Evolutionary conservation across 2,797 vertebrate genomes (phyloP).

Genomic region (Hydrophis major): DNA sequence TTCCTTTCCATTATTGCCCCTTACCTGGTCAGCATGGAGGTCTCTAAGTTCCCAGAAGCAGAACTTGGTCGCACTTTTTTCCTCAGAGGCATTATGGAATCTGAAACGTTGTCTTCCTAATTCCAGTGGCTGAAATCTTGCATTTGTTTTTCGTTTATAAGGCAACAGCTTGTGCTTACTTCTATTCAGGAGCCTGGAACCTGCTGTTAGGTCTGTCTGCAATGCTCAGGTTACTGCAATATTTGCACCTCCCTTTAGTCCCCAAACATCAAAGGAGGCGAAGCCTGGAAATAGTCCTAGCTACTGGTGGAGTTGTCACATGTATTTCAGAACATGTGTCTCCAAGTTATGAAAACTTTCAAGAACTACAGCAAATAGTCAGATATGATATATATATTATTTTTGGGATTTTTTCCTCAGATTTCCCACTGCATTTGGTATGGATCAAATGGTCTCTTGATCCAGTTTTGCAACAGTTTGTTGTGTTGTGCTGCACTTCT

Average conservation of each 20-base stretch:
- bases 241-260: background rate
- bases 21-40: slow-evolving; percentile 71
- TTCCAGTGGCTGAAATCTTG: background rate
- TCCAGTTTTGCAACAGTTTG: background rate
- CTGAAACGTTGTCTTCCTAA: background rate
- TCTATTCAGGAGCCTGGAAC: background rate
- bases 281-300: background rate
- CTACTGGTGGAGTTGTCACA: background rate
- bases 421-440: background rate
- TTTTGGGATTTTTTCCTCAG: background rate
- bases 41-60: slow-evolving; percentile 76
- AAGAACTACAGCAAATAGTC: background rate
- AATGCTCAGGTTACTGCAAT: background rate
- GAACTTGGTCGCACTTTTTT: slow-evolving; percentile 70
- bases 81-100: slow-evolving; percentile 57
- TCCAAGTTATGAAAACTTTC: background rate
- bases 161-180: background rate
- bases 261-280: background rate
- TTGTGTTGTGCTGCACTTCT: background rate
- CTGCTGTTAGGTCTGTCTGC: background rate
- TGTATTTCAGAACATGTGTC: background rate
- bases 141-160: background rate
- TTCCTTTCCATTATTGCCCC: background rate
- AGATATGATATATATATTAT: background rate
- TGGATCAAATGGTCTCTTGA: background rate